Evolutionary conservation across 2,888 invertebrate genomes (phyloP).

Genomic region (Fissipunctia ypsillon): DNA sequence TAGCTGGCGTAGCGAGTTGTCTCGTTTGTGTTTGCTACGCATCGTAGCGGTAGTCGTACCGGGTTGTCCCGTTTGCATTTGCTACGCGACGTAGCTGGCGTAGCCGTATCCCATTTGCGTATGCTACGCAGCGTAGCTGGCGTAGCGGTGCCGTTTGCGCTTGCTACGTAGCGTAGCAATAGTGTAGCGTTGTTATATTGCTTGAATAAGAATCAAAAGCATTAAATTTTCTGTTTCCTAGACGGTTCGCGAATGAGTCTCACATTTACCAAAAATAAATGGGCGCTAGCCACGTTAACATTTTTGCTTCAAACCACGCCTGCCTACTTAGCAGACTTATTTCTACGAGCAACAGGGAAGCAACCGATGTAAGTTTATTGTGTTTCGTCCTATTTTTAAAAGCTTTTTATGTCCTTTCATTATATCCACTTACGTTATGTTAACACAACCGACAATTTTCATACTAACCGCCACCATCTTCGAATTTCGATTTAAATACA

Average conservation of each 20-base stretch:
- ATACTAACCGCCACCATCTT: too few relatives aligned
- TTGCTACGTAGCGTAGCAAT: not conserved
- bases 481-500: too few relatives aligned
- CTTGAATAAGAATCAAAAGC: not conserved
- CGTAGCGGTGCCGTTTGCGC: not conserved
- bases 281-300: not conserved
- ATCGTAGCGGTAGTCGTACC: not conserved
- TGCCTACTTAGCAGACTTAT: constrained; percentile 34
- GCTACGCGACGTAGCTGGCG: not conserved
- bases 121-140: not conserved
- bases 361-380: constrained; percentile 35
- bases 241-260: not conserved
- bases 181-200: too few relatives aligned
- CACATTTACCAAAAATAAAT: constrained; percentile 24
- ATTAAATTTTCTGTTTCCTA: constrained; percentile 3
- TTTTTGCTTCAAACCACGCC: constrained; percentile 50
- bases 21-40: not conserved
- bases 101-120: not conserved
- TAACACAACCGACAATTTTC: too few relatives aligned
- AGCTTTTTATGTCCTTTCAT: too few relatives aligned
- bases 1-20: not conserved
- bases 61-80: not conserved
- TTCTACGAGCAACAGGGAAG: constrained; percentile 27
- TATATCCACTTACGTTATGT: too few relatives aligned
- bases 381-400: too few relatives aligned